Base-by-base conservation (phyloP, 2,797 vertebrate species). In the Poeciliopsis paucimaculata region DNA sequence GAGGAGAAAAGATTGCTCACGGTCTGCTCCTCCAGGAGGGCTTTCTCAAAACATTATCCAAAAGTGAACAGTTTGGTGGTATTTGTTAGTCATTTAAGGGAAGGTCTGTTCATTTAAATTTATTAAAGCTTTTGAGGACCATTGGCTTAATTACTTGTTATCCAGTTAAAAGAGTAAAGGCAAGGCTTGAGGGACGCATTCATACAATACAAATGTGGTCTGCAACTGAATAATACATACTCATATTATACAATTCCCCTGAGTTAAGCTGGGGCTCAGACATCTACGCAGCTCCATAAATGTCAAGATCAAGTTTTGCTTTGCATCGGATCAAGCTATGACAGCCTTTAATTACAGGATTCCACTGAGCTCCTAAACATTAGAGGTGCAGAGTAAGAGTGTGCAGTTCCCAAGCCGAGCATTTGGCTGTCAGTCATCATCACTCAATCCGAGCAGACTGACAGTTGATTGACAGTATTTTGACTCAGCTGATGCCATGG, bases 391-490 rank as follows among this genome's bases (percentile, higher is more conserved):
- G 53, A 82, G 81, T 79, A 75, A 46, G 45, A 64, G 77, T 71
- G 66, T 76, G 9, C 49, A 46, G 76, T 85, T 89, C 82, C 77
- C 57, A 75, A 83, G 77, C 79, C 45, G 64, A 88, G 80, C 78
- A 87, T 91, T 92, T 77, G 89, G 81, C 91, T 89, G 91, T 88
- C 87, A 88, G 84, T 88, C 85, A 84, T 88, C 4, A 53, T 87
- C 83, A 77, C 66, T 89, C 78, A 81, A n/a, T 88, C 83, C 57
- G 41, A 73, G 46, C 31, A 20, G 82, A 71, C 75, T 26, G 79
- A 89, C 88, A 71, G 73, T 60, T 92, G 92, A 93, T 87, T 92
- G 89, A 87, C 84, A 57, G 75, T 80, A 82, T 87, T 94, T 87
- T 84, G 87, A 90, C 84, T 93, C 84, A 84, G 87, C 79, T 76